Conservation (phyloP, 2,888 invertebrate species). For the Platynereis dumerilii region DNA sequence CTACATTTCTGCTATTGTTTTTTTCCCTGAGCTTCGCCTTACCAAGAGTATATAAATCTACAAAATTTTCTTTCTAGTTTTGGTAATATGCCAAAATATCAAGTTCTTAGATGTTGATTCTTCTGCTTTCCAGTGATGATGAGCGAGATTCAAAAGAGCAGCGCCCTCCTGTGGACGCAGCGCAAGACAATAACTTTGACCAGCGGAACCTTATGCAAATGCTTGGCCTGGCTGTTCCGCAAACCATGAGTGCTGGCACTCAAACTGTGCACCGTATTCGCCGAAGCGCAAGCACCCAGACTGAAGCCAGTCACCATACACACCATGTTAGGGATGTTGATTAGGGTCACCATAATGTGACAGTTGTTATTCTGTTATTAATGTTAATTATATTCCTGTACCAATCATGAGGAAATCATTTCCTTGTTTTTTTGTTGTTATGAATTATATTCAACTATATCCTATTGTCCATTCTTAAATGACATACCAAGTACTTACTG, state of each 20-base stretch:
- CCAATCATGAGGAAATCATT: no score
- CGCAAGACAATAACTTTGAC: conserved; percentile 12
- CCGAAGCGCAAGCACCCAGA: conserved; percentile 38
- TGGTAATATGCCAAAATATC: no score
- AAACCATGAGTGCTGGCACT: conserved; percentile 43
- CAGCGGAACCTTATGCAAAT: conserved; percentile 35
- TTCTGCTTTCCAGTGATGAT: conserved; percentile 13
- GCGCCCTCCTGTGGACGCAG: not conserved
- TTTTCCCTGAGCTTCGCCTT: no score
- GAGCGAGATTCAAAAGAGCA: conserved; percentile 15
- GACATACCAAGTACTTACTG: no score
- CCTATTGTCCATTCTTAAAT: no score
- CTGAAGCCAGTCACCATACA: conserved; percentile 16
- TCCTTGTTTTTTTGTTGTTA: no score
- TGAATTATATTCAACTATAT: no score
- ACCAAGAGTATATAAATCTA: no score
- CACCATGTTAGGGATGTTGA: not conserved
- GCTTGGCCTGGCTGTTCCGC: conserved; percentile 35
- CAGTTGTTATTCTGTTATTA: no score
- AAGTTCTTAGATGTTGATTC: not conserved
- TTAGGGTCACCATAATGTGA: not conserved
- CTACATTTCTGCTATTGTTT: no score
- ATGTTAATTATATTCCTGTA: no score
- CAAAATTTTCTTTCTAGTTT: no score
- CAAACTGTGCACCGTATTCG: conserved; percentile 43